Percentiles rank a stretch among this genome's conserved stretches.
phyloP scores from a whole-genome alignment of 2,888 invertebrate genomes.

The Sphecodes monilicornis region DNA sequence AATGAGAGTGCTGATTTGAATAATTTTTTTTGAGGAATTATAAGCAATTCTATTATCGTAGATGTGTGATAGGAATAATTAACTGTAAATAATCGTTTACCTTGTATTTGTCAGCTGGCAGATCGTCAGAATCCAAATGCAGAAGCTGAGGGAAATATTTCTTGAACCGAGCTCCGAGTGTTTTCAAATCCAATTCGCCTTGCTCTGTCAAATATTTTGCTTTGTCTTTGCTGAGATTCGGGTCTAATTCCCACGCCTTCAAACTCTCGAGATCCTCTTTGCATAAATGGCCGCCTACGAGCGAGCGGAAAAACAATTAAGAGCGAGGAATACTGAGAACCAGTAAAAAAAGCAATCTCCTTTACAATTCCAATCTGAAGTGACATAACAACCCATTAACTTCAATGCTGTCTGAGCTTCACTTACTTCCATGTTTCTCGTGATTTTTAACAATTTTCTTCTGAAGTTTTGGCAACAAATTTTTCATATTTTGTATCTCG shows the following conservation, averaged over 20 bases:
- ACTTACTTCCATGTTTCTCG: constrained; percentile 74
- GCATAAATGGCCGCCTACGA: constrained; percentile 85
- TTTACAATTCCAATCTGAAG: not conserved
- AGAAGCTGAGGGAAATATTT: constrained; percentile 88
- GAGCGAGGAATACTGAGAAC: too few species aligned
- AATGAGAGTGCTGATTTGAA: not conserved
- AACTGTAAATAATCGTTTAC: constrained; percentile 38
- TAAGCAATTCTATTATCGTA: not conserved
- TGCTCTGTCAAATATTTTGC: constrained; percentile 87
- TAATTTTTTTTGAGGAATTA: not conserved
- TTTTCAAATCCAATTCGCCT: constrained; percentile 87
- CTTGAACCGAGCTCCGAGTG: constrained; percentile 88
- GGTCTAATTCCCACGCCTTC: constrained; percentile 88
- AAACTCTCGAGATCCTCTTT: constrained; percentile 88
- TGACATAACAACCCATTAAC: not conserved
- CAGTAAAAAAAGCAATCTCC: not conserved
- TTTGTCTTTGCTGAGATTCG: constrained; percentile 86
- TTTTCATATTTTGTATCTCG: constrained; percentile 86
- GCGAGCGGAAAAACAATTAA: not conserved
- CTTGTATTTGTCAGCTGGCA: constrained; percentile 76
- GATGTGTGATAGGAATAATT: not conserved
- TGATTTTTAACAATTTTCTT: constrained; percentile 89
- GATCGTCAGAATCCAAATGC: constrained; percentile 45
- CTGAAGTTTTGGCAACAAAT: constrained; percentile 86
- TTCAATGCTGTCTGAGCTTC: not conserved